phyloP scores from a whole-genome alignment of 2,113 vertebrate species.

The Engraulis encrasicolus region DNA sequence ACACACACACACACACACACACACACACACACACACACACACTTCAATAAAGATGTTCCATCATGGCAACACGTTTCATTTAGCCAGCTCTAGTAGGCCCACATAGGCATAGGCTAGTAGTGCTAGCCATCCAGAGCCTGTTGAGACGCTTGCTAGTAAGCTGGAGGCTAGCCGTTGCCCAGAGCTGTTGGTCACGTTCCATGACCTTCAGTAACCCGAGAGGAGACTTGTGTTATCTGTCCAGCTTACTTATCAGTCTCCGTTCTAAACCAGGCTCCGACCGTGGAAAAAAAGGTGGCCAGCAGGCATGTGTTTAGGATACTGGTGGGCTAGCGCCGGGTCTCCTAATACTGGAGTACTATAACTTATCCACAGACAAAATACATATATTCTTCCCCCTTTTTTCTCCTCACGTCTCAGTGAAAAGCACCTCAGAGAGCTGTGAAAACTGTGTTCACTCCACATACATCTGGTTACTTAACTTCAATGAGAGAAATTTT shows the following conservation, averaged over 20 bases:
- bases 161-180: too few relatives aligned
- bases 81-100: too few relatives aligned
- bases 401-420: not conserved
- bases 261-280: not conserved
- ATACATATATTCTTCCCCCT: not conserved
- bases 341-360: not conserved
- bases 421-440: not conserved
- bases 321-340: not conserved
- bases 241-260: constrained; percentile 7
- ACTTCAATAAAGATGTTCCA: too few relatives aligned
- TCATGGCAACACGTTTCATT: too few relatives aligned
- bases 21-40: too few relatives aligned
- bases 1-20: too few relatives aligned
- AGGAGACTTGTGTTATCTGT: constrained; percentile 14
- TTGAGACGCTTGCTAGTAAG: too few relatives aligned
- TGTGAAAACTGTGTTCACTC: not conserved
- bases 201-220: constrained; percentile 11
- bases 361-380: not conserved
- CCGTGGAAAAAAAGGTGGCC: constrained; percentile 9
- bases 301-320: not conserved
- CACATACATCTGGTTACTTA: not conserved
- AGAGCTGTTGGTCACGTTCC: constrained; percentile 11
- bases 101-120: too few relatives aligned
- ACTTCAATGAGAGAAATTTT: not conserved
- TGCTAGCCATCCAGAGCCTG: too few relatives aligned